Conservation (phyloP, 2,113 vertebrate genomes). For the Brienomyrus brachyistius region DNA sequence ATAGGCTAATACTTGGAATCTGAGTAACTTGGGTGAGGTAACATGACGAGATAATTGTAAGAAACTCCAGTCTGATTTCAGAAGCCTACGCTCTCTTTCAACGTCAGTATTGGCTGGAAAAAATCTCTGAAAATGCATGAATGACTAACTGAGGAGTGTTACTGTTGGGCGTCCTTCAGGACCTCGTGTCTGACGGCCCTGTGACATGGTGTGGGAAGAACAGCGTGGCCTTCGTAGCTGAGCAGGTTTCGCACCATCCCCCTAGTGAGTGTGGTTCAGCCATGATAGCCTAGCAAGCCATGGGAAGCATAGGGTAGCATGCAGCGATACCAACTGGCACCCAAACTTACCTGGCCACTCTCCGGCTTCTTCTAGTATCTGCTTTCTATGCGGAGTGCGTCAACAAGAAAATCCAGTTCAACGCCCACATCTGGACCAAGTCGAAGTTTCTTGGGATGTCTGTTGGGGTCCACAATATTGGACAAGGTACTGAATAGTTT, state of each 20-base stretch:
- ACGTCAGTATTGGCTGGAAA: neutral
- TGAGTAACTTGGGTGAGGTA: neutral
- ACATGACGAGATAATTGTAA: neutral
- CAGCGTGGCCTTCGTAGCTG: constrained; percentile 88
- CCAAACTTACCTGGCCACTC: neutral
- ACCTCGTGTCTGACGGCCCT: constrained; percentile 81
- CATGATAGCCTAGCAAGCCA: neutral
- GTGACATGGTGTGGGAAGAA: constrained; percentile 78
- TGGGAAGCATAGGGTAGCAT: neutral
- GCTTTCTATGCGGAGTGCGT: constrained; percentile 97
- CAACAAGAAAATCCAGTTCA: constrained; percentile 95
- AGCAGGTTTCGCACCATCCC: constrained; percentile 98
- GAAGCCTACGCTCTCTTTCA: neutral
- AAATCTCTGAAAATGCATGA: neutral
- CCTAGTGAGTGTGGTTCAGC: constrained; percentile 75
- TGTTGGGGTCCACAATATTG: constrained; percentile 97
- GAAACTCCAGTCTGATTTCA: neutral
- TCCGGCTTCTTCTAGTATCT: constrained; percentile 71
- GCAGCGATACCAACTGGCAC: neutral
- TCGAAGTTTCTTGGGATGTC: constrained; percentile 99
- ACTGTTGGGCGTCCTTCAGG: constrained; percentile 54
- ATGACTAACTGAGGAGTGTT: neutral
- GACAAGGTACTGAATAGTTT: constrained; percentile 74
- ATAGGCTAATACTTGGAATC: neutral
- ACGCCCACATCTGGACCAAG: constrained; percentile 99